phyloP scores from a whole-genome alignment of 2,888 invertebrate genomes.

The Drosophila borborema region DNA sequence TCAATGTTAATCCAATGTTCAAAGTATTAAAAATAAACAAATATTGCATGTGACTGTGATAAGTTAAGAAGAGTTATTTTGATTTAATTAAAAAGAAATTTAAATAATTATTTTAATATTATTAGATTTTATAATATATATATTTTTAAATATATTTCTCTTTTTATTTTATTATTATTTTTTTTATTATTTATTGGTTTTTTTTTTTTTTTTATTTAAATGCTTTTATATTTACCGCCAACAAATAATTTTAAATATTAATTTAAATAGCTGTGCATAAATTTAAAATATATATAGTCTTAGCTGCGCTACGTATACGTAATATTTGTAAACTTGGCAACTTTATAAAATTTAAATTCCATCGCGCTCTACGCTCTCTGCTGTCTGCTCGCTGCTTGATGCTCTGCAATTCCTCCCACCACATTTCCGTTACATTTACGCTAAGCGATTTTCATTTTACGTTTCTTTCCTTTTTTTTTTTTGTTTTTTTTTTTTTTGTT shows the following conservation, averaged over 20 bases:
- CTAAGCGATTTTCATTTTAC: constrained; percentile 46
- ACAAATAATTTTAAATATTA: not conserved
- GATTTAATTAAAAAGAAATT: not conserved
- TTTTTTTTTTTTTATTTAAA: too few species aligned
- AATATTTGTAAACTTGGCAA: constrained; percentile 25
- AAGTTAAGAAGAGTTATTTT: not conserved
- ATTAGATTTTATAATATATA: not conserved
- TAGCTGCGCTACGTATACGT: constrained; percentile 18
- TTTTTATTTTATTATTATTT: too few species aligned
- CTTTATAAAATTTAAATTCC: constrained; percentile 36
- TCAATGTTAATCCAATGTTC: not conserved
- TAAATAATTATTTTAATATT: not conserved
- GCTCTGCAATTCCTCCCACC: constrained; percentile 6
- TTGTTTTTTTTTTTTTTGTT: constrained; percentile 6
- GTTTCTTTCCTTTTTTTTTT: constrained; percentile 5
- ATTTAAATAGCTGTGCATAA: not conserved
- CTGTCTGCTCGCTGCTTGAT: not conserved
- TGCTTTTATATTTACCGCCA: not conserved
- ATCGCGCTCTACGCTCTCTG: not conserved
- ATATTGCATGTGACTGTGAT: not conserved
- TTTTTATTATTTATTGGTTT: too few species aligned
- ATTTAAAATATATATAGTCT: not conserved
- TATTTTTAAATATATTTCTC: not conserved
- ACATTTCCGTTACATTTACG: constrained; percentile 49
- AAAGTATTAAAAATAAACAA: not conserved